These are phyloP conservation scores for Rana temporaria DNA, from an alignment of 2,113 vertebrate species.

Conservation along the genomic window DNA sequence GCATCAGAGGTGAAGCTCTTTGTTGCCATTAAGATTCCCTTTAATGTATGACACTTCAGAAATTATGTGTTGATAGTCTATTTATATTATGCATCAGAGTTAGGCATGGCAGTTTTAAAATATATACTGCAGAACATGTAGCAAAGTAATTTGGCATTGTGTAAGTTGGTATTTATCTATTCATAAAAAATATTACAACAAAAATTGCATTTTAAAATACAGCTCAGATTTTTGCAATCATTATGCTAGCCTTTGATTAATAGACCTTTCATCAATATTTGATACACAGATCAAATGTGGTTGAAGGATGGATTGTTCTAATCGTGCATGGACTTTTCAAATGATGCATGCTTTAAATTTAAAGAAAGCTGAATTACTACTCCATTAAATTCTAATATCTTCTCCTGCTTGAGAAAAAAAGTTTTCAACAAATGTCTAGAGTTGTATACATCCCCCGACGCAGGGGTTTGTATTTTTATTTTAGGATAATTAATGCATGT, in stretches of 20 bases:
- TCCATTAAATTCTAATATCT: slow-evolving; percentile 46
- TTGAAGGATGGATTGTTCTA: slow-evolving; percentile 55
- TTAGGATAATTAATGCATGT: slow-evolving; percentile 29
- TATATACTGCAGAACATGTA: no score
- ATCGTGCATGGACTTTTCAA: slow-evolving; percentile 51
- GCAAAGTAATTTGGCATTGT: no score
- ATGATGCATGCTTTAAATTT: slow-evolving; percentile 55
- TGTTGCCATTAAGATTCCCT: no score
- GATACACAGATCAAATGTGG: slow-evolving; percentile 39
- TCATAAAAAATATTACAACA: neutral
- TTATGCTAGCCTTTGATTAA: slow-evolving; percentile 50
- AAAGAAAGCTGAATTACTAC: slow-evolving; percentile 48
- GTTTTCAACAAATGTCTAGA: slow-evolving; percentile 41
- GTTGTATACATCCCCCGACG: slow-evolving; percentile 34
- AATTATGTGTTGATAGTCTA: no score
- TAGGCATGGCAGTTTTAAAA: no score
- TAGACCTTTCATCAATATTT: slow-evolving; percentile 33
- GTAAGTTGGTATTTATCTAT: no score
- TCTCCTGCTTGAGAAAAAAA: slow-evolving; percentile 41
- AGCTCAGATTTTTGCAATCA: slow-evolving; percentile 12
- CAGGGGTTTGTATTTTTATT: slow-evolving; percentile 28
- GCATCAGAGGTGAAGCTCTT: no score
- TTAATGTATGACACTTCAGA: no score
- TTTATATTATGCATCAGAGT: no score
- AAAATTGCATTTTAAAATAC: slow-evolving; percentile 35